These are phyloP conservation scores for Notoglanidium macrostoma DNA, from an alignment of 2,797 vertebrate species.

Conservation along the genomic window DNA sequence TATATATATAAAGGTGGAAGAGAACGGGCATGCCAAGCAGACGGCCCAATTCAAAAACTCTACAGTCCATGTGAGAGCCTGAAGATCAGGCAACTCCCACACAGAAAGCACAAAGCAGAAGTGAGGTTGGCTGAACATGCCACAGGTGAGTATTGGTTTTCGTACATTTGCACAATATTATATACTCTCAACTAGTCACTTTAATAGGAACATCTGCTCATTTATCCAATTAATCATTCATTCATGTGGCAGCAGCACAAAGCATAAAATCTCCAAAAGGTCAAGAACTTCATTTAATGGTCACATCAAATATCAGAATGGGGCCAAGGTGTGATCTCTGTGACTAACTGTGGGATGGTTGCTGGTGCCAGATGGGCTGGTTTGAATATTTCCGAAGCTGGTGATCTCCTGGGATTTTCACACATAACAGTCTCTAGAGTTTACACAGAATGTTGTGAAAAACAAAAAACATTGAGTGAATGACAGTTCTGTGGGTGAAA, in stretches of 20 bases:
- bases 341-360: background rate
- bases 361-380: background rate
- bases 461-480: background rate
- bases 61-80: slow-evolving; percentile 72
- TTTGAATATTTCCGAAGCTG: background rate
- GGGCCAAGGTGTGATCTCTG: background rate
- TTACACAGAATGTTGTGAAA: background rate
- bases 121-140: slow-evolving; percentile 71
- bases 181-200: background rate
- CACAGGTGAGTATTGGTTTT: slow-evolving; percentile 65
- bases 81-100: slow-evolving; percentile 77
- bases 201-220: background rate
- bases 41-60: slow-evolving; percentile 76
- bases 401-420: background rate
- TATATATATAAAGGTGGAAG: slow-evolving; percentile 81
- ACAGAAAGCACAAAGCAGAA: slow-evolving; percentile 60
- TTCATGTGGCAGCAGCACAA: background rate
- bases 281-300: background rate
- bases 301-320: background rate
- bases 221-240: background rate
- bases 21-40: slow-evolving; percentile 65
- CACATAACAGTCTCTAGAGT: background rate
- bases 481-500: background rate
- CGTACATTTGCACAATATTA: background rate
- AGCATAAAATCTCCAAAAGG: background rate